Conservation (phyloP, 1,140 invertebrate genomes). For the Temnothorax nylanderi region DNA sequence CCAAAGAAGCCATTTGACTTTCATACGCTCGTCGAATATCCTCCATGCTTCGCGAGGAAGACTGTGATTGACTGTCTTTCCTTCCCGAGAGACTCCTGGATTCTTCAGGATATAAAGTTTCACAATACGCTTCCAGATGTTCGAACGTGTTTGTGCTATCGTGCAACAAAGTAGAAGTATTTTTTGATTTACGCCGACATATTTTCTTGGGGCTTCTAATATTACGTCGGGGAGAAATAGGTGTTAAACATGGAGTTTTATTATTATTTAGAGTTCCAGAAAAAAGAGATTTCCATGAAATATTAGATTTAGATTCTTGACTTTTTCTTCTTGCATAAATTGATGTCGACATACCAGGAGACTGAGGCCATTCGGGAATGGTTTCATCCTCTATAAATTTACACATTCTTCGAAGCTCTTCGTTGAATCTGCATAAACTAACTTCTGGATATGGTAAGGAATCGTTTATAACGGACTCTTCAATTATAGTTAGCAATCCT, state of each 20-base stretch:
- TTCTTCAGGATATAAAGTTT: slow-evolving; percentile 63
- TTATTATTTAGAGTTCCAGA: neutral
- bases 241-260: neutral
- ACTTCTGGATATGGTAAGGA: slow-evolving; percentile 56
- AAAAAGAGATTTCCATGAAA: neutral
- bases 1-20: slow-evolving; percentile 73
- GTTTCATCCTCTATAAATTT: slow-evolving; percentile 82
- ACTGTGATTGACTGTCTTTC: slow-evolving; percentile 30
- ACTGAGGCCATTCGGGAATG: slow-evolving; percentile 71
- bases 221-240: slow-evolving; percentile 7
- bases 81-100: neutral
- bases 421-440: slow-evolving; percentile 77
- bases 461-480: slow-evolving; percentile 73
- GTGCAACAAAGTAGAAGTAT: neutral
- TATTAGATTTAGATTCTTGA: neutral
- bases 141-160: slow-evolving; percentile 69
- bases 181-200: slow-evolving; percentile 51
- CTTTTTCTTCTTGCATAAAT: neutral
- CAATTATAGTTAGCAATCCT: slow-evolving; percentile 78
- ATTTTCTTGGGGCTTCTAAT: slow-evolving; percentile 39
- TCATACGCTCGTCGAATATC: slow-evolving; percentile 64
- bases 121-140: slow-evolving; percentile 70
- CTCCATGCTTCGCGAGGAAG: slow-evolving; percentile 56
- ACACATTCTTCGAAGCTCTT: slow-evolving; percentile 79
- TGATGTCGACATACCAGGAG: slow-evolving; percentile 23